Conservation (phyloP, 2,888 invertebrate species). For the Apamea monoglypha region DNA sequence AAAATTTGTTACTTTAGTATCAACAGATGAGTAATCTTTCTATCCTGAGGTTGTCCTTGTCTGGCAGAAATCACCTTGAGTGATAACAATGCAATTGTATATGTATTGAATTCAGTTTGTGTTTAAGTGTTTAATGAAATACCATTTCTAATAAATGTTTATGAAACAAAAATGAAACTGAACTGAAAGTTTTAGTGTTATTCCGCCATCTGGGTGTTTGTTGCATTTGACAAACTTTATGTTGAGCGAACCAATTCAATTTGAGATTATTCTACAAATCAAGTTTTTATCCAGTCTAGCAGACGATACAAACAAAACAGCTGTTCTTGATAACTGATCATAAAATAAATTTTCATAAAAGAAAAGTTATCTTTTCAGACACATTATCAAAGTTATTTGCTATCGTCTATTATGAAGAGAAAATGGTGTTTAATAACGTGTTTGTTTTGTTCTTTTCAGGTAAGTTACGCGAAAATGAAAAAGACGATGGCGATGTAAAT, state of each 20-base stretch:
- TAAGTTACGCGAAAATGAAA: conserved; percentile 38
- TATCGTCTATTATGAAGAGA: neutral
- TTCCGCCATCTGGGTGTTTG: conserved; percentile 16
- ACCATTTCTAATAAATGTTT: neutral
- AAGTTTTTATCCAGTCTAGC: conserved; percentile 4
- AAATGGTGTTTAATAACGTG: conserved; percentile 19
- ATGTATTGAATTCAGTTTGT: too few relatives aligned
- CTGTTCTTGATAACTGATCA: conserved; percentile 24
- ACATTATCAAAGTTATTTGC: conserved; percentile 12
- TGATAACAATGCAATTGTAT: neutral
- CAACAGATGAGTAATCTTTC: too few relatives aligned
- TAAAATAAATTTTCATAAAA: conserved; percentile 37
- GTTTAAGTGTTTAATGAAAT: neutral
- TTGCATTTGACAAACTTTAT: conserved; percentile 20
- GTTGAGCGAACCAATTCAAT: conserved; percentile 17
- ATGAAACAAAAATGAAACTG: neutral
- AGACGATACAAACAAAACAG: conserved; percentile 18
- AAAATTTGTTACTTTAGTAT: too few relatives aligned
- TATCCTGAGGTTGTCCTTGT: too few relatives aligned
- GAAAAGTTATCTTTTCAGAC: neutral
- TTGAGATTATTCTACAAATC: conserved; percentile 15
- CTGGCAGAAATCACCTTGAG: neutral
- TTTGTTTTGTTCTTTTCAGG: conserved; percentile 50
- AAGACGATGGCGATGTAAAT: neutral
- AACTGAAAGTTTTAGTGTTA: neutral